Conservation (phyloP, 2,888 invertebrate species). For the Matsumyia berberina region DNA sequence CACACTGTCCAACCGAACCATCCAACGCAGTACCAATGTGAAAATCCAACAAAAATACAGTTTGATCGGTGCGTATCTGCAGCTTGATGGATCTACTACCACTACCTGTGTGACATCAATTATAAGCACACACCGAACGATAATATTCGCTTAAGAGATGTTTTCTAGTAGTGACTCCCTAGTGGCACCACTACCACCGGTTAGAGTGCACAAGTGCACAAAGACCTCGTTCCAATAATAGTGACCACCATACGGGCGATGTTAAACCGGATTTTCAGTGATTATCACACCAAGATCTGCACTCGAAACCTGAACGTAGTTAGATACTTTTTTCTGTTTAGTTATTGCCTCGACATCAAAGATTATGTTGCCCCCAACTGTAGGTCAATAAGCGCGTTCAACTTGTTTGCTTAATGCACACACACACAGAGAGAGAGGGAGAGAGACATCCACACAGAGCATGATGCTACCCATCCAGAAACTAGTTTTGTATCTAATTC, state of each 20-base stretch:
- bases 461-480: slow-evolving; percentile 52
- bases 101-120: slow-evolving; percentile 50
- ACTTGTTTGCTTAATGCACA: slow-evolving; percentile 68
- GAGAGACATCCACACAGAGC: slow-evolving; percentile 27
- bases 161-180: slow-evolving; percentile 35
- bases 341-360: slow-evolving; percentile 67
- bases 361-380: slow-evolving; percentile 76
- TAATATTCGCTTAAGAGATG: slow-evolving; percentile 27
- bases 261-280: slow-evolving; percentile 61
- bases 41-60: no score
- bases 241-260: slow-evolving; percentile 53
- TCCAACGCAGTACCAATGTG: no score
- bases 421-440: slow-evolving; percentile 24
- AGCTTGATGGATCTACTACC: slow-evolving; percentile 53
- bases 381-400: slow-evolving; percentile 76
- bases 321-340: slow-evolving; percentile 48
- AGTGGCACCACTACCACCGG: slow-evolving; percentile 13
- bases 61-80: slow-evolving; percentile 46
- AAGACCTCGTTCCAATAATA: slow-evolving; percentile 75
- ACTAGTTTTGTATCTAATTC: slow-evolving; percentile 69
- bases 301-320: slow-evolving; percentile 64
- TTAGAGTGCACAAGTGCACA: slow-evolving; percentile 55
- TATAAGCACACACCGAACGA: slow-evolving; percentile 35
- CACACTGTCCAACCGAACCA: neutral
- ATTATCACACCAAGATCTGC: slow-evolving; percentile 73